Evolutionary conservation across 2,797 vertebrate species (phyloP), one percentile per base, ranked within the genome.

Genomic region (Hoplostethus atlanticus): DNA sequence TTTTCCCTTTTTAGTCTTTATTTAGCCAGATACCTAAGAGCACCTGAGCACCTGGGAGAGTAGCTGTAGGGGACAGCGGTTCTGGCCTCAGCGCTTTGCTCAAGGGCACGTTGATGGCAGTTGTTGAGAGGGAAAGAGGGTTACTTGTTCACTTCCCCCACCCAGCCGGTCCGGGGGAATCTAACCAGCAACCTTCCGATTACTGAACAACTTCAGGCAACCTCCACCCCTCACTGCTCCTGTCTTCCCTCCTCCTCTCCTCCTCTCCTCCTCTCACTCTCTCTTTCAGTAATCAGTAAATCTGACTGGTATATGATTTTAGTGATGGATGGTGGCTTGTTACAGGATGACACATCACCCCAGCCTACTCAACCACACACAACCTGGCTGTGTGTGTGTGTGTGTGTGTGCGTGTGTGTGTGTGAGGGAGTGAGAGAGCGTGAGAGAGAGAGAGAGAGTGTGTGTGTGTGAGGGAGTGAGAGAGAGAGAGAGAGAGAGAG

Each of bases 311-410:
- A 25, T 53, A 13, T 7, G 51, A 53, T 53, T 53, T 53, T 53
- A 53, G 17, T 53, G 51, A 53, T 53, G 25, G 51, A 53, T 53
- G 51, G 11, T 25, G 12, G 51, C 51, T 53, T 53, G 51, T 53
- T 53, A 53, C 17, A 53, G 25, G 42, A 53, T 53, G 51, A 53
- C 34, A 34, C 51, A 53, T 53, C 21, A 13, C 51, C 51, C 28
- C 21, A 53, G 21, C 51, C 51, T 28, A 53, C 51, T 30, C 51
- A 53, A 16, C n/a, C 21, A 25, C 25, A 53, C 51, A 53, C 25
- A 53, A 53, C 51, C 21, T 11, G 51, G 51, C 21, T 44, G 17
- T 12, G 40, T 42, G 57, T 11, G 31, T 57, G 38, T 44, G 21
- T 21, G 21, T 21, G 21, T 21, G 21, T 21, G 21, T 21, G 21